These are phyloP conservation scores for Lasiommata megera DNA, from an alignment of 2,888 invertebrate species.

Conservation along the genomic window DNA sequence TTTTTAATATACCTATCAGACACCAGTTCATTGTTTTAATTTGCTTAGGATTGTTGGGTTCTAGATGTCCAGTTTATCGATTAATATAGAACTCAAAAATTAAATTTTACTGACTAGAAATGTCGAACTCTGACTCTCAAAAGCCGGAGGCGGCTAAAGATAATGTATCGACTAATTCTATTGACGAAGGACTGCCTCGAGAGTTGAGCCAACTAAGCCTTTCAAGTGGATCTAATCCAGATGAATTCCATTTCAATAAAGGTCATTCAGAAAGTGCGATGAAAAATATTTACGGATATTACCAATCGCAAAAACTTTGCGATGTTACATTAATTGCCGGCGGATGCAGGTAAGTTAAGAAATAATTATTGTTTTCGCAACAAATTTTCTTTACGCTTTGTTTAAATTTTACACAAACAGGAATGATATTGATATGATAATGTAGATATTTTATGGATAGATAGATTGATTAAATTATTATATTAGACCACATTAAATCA, in stretches of 20 bases:
- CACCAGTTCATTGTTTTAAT: slow-evolving; percentile 26
- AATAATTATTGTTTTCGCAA: neutral
- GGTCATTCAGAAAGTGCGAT: slow-evolving; percentile 92
- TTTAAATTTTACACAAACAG: slow-evolving; percentile 8
- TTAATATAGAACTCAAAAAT: slow-evolving; percentile 14
- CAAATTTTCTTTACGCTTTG: slow-evolving; percentile 17
- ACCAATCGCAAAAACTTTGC: slow-evolving; percentile 90
- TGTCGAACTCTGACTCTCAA: slow-evolving; percentile 69
- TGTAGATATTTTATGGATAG: too few species aligned
- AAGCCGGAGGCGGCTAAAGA: slow-evolving; percentile 68
- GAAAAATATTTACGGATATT: slow-evolving; percentile 90
- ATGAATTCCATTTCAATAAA: slow-evolving; percentile 88
- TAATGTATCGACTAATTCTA: slow-evolving; percentile 74
- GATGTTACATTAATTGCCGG: slow-evolving; percentile 94
- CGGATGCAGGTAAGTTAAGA: slow-evolving; percentile 78
- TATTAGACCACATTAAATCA: too few species aligned
- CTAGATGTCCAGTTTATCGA: neutral
- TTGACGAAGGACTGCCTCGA: slow-evolving; percentile 82
- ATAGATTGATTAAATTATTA: too few species aligned
- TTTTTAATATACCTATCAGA: slow-evolving; percentile 29
- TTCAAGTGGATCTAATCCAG: slow-evolving; percentile 85
- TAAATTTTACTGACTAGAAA: slow-evolving; percentile 37
- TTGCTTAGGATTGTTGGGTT: neutral
- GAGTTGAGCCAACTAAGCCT: slow-evolving; percentile 85
- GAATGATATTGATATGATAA: neutral